Evolutionary conservation across 2,797 vertebrate genomes (phyloP).

Genomic region (Tauraco hartlaubi): DNA sequence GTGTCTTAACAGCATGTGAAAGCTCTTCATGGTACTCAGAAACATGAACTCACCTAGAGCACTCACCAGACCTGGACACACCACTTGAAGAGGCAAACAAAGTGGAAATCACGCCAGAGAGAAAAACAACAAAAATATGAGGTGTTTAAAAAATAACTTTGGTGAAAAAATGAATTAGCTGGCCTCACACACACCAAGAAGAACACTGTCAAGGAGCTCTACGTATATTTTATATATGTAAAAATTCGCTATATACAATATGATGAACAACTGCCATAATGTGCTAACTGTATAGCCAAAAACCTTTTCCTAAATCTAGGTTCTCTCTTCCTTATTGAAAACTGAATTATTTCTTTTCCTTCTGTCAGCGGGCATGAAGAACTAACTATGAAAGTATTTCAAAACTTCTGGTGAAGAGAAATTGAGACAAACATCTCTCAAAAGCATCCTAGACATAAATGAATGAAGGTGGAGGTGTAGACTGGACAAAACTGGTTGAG

Average conservation of each 20-base stretch:
- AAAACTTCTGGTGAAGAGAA: neutral
- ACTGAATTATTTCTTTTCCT: neutral
- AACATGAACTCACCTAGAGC: neutral
- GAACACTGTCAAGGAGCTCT: neutral
- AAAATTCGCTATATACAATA: neutral
- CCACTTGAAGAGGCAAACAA: neutral
- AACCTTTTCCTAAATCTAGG: neutral
- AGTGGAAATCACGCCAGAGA: neutral
- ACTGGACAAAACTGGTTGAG: neutral
- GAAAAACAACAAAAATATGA: neutral
- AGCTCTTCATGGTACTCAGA: neutral
- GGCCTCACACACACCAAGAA: neutral
- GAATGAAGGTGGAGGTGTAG: neutral
- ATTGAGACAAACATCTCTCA: neutral
- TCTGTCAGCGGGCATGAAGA: neutral
- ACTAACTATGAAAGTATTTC: neutral
- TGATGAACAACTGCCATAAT: neutral
- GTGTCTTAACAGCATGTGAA: neutral
- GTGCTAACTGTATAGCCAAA: neutral
- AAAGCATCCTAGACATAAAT: neutral
- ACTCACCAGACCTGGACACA: neutral
- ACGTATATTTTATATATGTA: neutral
- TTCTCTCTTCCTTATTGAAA: neutral
- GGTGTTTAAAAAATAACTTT: neutral
- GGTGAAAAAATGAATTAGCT: neutral